Conservation (phyloP, 2,888 invertebrate genomes). For the Masnerella sp. region DNA sequence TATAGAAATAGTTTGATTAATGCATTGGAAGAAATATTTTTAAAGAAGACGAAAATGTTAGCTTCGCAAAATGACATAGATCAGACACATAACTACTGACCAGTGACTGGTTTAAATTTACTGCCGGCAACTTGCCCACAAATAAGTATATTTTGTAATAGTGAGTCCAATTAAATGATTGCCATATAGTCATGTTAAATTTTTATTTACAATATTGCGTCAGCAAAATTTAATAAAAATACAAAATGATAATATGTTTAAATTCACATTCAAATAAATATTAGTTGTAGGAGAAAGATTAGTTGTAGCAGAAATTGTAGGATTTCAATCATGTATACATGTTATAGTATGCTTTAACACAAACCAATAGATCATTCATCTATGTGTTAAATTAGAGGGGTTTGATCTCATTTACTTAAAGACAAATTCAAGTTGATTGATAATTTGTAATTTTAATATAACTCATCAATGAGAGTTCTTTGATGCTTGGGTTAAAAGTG, state of each 20-base stretch:
- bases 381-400: background rate
- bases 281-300: no score
- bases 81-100: conserved; percentile 26
- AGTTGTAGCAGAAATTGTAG: no score
- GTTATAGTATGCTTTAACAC: no score
- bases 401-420: background rate
- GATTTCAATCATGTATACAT: no score
- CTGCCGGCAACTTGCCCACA: conserved; percentile 21
- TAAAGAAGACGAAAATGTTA: conserved; percentile 25
- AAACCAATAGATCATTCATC: no score
- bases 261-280: no score
- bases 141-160: conserved; percentile 18
- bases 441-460: conserved; percentile 33
- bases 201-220: no score
- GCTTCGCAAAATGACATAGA: conserved; percentile 31
- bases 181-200: background rate
- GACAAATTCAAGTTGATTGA: background rate
- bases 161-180: conserved; percentile 15
- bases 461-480: conserved; percentile 29
- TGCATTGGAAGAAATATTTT: conserved; percentile 15
- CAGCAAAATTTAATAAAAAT: no score
- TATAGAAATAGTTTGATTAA: conserved; percentile 13
- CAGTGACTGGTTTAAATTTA: conserved; percentile 34
- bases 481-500: conserved; percentile 33
- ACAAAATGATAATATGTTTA: no score